Base-by-base conservation (phyloP, 2,113 vertebrate species). In the Pipa parva region DNA sequence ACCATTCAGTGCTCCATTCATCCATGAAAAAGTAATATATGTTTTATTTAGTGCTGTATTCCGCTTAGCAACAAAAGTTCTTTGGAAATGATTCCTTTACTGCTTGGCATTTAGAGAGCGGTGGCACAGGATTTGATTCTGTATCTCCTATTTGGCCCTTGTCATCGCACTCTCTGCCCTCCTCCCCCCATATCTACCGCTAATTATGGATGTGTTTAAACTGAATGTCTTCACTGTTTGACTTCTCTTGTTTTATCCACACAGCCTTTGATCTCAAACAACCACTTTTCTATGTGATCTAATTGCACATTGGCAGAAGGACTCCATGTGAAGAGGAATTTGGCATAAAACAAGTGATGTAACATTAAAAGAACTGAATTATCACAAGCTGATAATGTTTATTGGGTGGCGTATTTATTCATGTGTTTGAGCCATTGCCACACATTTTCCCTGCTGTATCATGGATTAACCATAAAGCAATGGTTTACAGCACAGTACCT, bases 181-280 rank as follows among this genome's bases (percentile, higher is more conserved):
- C 29, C 15, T n/a, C 33, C 45, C 28, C 27, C 56, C n/a, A 2
- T 3, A 6, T n/a, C n/a, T n/a, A 12, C 33, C 4, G 7, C 8
- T 49, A 59, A 68, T 59, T 60, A 59, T 51, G 42, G 33, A 58
- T 59, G 51, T 68, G 56, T 51, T 68, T 42, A 68, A 68, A 59
- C 56, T 59, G 45, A 68, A 59, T 68, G 56, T 67, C 54, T 58
- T 48, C 56, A 28, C 56, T 42, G 46, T 58, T 52, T 52, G 46
- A 68, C 46, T 68, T 60, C 65, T 27, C 46, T 36, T 56, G 46
- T 68, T 51, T 68, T 60, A 68, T 59, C 26, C 56, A 45, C 56
- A 51, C 39, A 60, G 56, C 57, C 56, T 68, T 45, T 68, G 56
- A 60, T 59, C 56, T 59, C 45, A 36, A 48, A 28, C 22, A 39